These are phyloP conservation scores for Atlantisia rogersi DNA, from an alignment of 2,113 vertebrate genomes.

Conservation along the genomic window DNA sequence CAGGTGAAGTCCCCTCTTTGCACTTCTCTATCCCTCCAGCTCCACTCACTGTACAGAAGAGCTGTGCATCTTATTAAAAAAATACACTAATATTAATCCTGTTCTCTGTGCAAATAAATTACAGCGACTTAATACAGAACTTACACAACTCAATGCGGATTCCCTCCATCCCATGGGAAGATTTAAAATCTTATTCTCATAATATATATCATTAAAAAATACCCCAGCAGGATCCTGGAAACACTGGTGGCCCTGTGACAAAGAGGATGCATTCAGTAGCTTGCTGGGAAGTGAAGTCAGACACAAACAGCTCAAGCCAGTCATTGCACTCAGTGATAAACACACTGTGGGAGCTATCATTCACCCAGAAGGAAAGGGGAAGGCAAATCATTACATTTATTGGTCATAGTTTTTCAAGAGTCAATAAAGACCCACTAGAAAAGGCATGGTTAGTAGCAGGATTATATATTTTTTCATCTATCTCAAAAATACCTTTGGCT, in stretches of 20 bases:
- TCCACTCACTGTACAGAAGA: background rate
- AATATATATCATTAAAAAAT: constrained; percentile 24
- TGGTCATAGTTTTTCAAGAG: constrained; percentile 36
- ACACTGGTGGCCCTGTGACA: background rate
- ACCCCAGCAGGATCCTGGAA: background rate
- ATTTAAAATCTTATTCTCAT: background rate
- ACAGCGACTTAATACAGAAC: background rate
- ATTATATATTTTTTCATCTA: background rate
- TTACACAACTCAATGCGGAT: constrained; percentile 11
- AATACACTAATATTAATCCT: background rate
- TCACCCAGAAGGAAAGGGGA: constrained; percentile 23
- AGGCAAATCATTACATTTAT: constrained; percentile 52
- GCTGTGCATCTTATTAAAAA: background rate
- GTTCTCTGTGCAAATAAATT: constrained; percentile 1
- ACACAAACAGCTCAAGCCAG: background rate
- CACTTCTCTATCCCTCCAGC: background rate
- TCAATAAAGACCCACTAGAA: constrained; percentile 27
- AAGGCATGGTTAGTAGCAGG: background rate
- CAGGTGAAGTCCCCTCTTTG: background rate
- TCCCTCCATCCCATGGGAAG: background rate
- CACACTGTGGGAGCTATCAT: background rate
- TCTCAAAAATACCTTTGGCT: background rate
- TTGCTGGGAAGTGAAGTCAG: constrained; percentile 16
- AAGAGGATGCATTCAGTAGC: background rate
- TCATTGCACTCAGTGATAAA: constrained; percentile 26